phyloP scores from a whole-genome alignment of 2,113 vertebrate genomes.

The Erpornis zantholeuca region DNA sequence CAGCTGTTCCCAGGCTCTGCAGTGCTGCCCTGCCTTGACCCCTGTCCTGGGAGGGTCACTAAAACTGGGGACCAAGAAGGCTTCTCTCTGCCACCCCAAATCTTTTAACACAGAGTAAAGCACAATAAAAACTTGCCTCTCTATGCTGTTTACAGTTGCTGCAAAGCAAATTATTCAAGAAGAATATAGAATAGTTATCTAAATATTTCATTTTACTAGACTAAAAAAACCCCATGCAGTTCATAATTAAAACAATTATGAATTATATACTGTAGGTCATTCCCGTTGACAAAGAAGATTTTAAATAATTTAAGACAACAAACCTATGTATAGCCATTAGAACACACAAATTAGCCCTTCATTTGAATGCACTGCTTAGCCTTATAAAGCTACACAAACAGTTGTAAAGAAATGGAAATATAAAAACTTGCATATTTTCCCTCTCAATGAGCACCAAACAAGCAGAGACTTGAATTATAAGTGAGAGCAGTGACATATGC shows the following conservation, averaged over 20 bases:
- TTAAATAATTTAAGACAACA: constrained; percentile 6
- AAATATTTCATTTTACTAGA: not conserved
- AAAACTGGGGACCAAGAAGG: not conserved
- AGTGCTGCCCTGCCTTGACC: not conserved
- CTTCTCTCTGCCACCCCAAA: not conserved
- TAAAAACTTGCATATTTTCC: constrained; percentile 28
- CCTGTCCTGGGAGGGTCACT: not conserved
- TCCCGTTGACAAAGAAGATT: constrained; percentile 1
- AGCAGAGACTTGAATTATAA: constrained; percentile 28
- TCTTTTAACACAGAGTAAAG: not conserved
- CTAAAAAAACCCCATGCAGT: not conserved
- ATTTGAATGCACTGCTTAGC: constrained; percentile 5
- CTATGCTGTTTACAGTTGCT: not conserved
- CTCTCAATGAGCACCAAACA: constrained; percentile 23
- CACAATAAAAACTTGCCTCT: not conserved
- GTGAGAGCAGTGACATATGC: not conserved
- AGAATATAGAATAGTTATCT: not conserved
- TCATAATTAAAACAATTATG: not conserved
- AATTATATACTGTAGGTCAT: not conserved
- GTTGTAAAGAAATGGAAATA: constrained; percentile 21
- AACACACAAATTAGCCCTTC: not conserved
- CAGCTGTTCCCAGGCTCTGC: not conserved
- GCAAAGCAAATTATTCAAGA: not conserved
- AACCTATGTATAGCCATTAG: not conserved
- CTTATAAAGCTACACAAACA: not conserved